Evolutionary conservation across 2,888 invertebrate genomes (phyloP), one percentile per base, ranked within the genome.

Genomic region (Sturmia bella): DNA sequence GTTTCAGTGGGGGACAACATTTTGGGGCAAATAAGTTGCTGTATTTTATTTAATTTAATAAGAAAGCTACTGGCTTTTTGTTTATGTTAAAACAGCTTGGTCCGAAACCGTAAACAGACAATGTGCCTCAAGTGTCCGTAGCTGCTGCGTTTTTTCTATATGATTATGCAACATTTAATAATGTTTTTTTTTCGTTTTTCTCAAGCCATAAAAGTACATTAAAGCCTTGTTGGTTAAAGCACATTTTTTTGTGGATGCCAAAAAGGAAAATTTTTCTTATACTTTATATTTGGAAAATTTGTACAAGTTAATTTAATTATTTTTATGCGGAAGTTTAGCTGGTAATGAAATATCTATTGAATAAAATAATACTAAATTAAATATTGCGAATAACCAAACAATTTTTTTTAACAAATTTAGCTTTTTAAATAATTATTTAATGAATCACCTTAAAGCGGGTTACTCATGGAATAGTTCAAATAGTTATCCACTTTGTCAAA

Each of bases 101-200:
- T 2, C 6, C 7, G 41, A n/a, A n/a, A 27, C 70, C 24, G 59
- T 56, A 50, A 70, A 70, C 39, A 70, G 17, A 59, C 57, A 48
- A 7, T 5, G 39, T 54, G 39, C 45, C 37, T 7, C n/a, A 15
- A 69, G 56, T 59, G 39, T 24, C 48, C 21, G 7, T 59, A 24
- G 19, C 45, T 45, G 21, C 9, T 32, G n/a, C n/a, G n/a, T n/a
- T 32, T 27, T 27, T 27, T 56, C 21, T 50, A 37, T 50, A 41
- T 11, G 2, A 41, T 66, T 68, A 68, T 43, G 19, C 19, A 68
- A 56, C 15, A 17, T 27, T 41, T 39, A 41, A 24, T 61, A 41
- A 15, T 1, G 1, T 32, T 3, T 32, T 6, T 3, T 1, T 32
- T 6, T 32, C 9, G 32, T 32, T 4, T 32, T 32, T 32, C 1